Base-by-base conservation (phyloP, 2,797 vertebrate species). In the Sternarchorhynchus goeldii region DNA sequence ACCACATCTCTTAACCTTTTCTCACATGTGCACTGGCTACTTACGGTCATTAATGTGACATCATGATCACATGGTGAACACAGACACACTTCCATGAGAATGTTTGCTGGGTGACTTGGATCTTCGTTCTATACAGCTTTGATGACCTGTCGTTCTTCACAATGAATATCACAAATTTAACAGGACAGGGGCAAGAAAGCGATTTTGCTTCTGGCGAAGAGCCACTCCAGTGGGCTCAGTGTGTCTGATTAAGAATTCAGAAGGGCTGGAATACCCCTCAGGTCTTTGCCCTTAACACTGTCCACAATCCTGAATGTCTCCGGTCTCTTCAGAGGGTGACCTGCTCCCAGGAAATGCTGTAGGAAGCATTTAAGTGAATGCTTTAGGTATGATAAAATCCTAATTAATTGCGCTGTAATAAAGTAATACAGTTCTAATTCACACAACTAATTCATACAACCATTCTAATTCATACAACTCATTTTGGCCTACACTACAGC, bases 91-190 rank as follows among this genome's bases (percentile, higher is more conserved):
- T 65, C 56, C 29, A 69, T 20, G 25, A 69, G 34, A 66, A 21
- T 8, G 14, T 76, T 68, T 50, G 45, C 39, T 50, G 45, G 8
- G 10, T 50, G 8, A 50, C 12, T 14, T 32, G 53, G 45, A 69
- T 53, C 67, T 21, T 55, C 18, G 57, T 6, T 45, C 71, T 41
- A 45, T 57, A 34, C 50, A 41, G 17, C 56, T 50, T 74, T 78
- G 29, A 82, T 70, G 39, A 71, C n/a, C 29, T 78, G 39, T 75
- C 12, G 50, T 59, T 63, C 55, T 21, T 70, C 68, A 64, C 45
- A 8, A 45, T 25, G 50, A 34, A 67, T 71, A 69, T 25, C n/a
- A 34, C 41, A 71, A 31, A 68, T 34, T 67, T 64, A 45, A 58
- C n/a, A 39, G 60, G 67, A 56, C 55, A n/a, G 58, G 72, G 64